phyloP scores from a whole-genome alignment of 2,113 vertebrate species.

The Datnioides undecimradiatus region DNA sequence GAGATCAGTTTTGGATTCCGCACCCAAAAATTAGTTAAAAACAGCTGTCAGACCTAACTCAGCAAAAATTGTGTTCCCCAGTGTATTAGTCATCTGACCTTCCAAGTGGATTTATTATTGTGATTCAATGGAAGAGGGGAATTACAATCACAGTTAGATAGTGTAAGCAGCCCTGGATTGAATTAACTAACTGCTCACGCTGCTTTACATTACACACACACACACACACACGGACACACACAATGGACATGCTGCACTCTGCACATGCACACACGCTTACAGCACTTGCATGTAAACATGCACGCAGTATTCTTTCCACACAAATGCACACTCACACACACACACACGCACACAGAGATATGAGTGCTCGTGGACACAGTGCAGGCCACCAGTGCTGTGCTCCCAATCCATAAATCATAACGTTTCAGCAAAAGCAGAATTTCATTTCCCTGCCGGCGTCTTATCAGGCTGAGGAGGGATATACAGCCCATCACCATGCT shows the following conservation, averaged over 20 bases:
- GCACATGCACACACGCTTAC: slow-evolving; percentile 11
- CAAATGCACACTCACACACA: slow-evolving; percentile 28
- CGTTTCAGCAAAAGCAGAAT: slow-evolving; percentile 99
- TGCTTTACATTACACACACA: slow-evolving; percentile 41
- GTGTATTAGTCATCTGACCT: slow-evolving; percentile 41
- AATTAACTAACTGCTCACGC: slow-evolving; percentile 58
- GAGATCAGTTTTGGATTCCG: too few species aligned
- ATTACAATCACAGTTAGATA: slow-evolving; percentile 48
- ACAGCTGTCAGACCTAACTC: too few species aligned
- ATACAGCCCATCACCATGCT: slow-evolving; percentile 90
- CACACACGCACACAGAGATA: slow-evolving; percentile 50
- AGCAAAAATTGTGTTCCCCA: too few species aligned
- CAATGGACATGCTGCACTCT: slow-evolving; percentile 17
- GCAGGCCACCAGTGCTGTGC: slow-evolving; percentile 81
- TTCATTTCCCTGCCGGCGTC: slow-evolving; percentile 95
- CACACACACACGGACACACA: slow-evolving; percentile 27
- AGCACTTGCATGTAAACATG: slow-evolving; percentile 5
- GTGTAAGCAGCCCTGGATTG: slow-evolving; percentile 38
- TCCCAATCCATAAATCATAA: slow-evolving; percentile 99
- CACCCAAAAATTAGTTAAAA: too few species aligned
- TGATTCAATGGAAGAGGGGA: slow-evolving; percentile 34
- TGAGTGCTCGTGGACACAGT: slow-evolving; percentile 35
- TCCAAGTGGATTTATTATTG: slow-evolving; percentile 61
- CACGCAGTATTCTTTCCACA: slow-evolving; percentile 27
- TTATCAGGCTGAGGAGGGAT: slow-evolving; percentile 94